Conservation (phyloP, 2,113 vertebrate genomes). For the Halcyon senegalensis region DNA sequence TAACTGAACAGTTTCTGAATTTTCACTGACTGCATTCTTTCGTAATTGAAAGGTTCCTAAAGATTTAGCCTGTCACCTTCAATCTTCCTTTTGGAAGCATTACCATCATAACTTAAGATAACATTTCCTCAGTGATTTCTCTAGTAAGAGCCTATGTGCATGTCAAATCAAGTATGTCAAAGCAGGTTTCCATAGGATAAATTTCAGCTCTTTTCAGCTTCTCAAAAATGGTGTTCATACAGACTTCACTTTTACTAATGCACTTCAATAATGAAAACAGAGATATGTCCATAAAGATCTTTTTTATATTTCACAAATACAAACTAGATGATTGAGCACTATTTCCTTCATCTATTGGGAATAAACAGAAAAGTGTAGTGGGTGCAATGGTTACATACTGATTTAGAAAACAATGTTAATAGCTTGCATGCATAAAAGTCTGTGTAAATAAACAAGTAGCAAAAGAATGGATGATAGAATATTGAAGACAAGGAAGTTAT, state of each 20-base stretch:
- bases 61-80: conserved; percentile 48
- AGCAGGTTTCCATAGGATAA: conserved; percentile 69
- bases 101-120: conserved; percentile 64
- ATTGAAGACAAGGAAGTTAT: not conserved
- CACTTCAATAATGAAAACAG: conserved; percentile 67
- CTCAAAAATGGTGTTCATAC: conserved; percentile 45
- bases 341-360: not conserved
- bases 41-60: conserved; percentile 63
- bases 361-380: conserved; percentile 17
- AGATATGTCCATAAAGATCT: conserved; percentile 58
- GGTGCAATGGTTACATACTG: not conserved
- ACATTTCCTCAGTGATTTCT: conserved; percentile 63
- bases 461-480: not conserved
- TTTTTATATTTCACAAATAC: conserved; percentile 59
- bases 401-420: conserved; percentile 16
- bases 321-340: conserved; percentile 21
- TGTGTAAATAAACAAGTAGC: not conserved
- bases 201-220: conserved; percentile 67
- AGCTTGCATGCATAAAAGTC: not conserved
- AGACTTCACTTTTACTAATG: conserved; percentile 67
- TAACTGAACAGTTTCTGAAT: conserved; percentile 25
- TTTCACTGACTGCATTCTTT: conserved; percentile 42
- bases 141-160: conserved; percentile 34
- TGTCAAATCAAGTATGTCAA: conserved; percentile 73
- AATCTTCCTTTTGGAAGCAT: conserved; percentile 46